Conservation (phyloP, 2,113 vertebrate genomes). For the Oreochromis niloticus region DNA sequence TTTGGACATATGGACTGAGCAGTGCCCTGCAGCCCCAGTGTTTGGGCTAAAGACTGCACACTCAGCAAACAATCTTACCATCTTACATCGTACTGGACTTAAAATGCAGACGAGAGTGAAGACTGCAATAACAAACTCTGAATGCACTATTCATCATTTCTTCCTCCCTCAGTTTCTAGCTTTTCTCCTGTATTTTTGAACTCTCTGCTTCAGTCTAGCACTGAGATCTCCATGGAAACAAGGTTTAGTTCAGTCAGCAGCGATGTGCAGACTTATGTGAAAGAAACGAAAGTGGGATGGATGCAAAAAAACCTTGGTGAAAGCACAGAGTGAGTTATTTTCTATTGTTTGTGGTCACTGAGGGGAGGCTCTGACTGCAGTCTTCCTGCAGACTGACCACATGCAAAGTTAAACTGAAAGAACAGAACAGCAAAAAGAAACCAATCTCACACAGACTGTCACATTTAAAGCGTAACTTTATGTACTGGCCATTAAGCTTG, state of each 20-base stretch:
- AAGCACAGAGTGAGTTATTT: background rate
- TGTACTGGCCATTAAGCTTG: background rate
- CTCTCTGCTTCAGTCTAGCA: slow-evolving; percentile 17
- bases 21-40: background rate
- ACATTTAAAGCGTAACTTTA: background rate
- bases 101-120: background rate
- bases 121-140: background rate
- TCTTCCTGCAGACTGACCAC: background rate
- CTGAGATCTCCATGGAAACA: slow-evolving; percentile 68
- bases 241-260: slow-evolving; percentile 43
- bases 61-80: background rate
- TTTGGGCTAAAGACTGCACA: background rate
- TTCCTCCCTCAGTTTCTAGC: background rate
- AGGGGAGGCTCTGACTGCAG: background rate
- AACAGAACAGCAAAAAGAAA: background rate
- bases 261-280: background rate
- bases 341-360: background rate
- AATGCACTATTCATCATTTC: background rate
- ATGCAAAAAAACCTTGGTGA: background rate
- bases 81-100: background rate
- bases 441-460: background rate
- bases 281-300: background rate
- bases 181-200: background rate
- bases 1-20: background rate
- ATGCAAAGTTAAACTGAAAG: background rate